Percentiles rank a stretch among this genome's conserved stretches.
These are phyloP conservation scores for Cercopithecus hamlyni DNA, from an alignment of 2,797 vertebrate genomes.

Conservation along the genomic window DNA sequence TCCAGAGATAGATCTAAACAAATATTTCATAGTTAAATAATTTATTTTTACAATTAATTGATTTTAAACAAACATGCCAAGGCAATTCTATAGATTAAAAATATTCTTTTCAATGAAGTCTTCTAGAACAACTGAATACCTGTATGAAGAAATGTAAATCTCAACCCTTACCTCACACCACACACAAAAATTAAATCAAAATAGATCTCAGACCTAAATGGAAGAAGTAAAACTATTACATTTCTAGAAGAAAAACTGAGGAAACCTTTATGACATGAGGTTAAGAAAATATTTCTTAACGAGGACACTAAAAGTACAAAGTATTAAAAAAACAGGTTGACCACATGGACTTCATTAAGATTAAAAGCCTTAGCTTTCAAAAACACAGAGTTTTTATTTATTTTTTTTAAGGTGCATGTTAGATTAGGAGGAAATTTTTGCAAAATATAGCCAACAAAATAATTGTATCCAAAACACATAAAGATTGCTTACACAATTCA, in stretches of 20 bases:
- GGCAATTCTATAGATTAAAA: slow-evolving; percentile 7
- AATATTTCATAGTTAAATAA: not conserved
- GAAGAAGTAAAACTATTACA: not conserved
- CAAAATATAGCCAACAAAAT: not conserved
- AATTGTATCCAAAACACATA: not conserved
- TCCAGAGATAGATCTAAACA: not conserved
- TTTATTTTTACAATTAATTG: not conserved
- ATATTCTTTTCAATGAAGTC: not conserved
- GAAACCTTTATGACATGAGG: not conserved
- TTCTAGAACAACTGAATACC: not conserved
- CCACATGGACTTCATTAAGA: not conserved
- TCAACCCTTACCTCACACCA: not conserved
- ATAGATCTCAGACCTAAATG: not conserved
- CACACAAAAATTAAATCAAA: slow-evolving; percentile 42
- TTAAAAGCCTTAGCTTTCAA: not conserved
- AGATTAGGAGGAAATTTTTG: not conserved
- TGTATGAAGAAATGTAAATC: not conserved
- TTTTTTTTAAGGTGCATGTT: not conserved
- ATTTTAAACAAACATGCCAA: not conserved
- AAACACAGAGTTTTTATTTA: not conserved
- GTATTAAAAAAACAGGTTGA: not conserved
- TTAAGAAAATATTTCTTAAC: not conserved
- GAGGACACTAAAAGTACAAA: not conserved
- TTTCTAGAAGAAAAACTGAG: not conserved
- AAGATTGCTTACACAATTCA: slow-evolving; percentile 22